These are phyloP conservation scores for Tamias sibiricus DNA, from an alignment of 2,113 vertebrate species.

Conservation along the genomic window DNA sequence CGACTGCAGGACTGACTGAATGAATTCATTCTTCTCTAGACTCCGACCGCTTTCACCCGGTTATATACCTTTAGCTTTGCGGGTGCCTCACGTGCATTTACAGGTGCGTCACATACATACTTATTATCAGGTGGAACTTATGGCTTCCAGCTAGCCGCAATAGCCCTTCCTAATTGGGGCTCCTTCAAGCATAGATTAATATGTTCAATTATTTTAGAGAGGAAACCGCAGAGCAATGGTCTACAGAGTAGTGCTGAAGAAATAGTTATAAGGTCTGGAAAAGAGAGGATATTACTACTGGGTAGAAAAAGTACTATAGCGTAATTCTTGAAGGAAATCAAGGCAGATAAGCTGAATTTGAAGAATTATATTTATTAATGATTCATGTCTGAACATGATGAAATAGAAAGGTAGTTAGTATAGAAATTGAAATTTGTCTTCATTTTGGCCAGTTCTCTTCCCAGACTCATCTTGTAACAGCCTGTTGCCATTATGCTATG, in stretches of 20 bases:
- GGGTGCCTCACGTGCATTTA: too few species aligned
- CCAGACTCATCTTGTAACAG: not conserved
- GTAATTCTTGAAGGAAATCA: not conserved
- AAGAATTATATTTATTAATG: conserved; percentile 20
- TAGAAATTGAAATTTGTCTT: not conserved
- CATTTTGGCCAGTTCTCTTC: not conserved
- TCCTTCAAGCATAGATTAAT: conserved; percentile 65
- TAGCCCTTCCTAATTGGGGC: too few species aligned
- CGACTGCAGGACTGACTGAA: too few species aligned
- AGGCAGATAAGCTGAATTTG: not conserved
- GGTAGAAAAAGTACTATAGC: not conserved
- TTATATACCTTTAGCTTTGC: too few species aligned
- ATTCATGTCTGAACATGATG: not conserved
- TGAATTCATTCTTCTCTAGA: too few species aligned
- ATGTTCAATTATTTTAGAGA: conserved; percentile 22
- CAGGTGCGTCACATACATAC: too few species aligned
- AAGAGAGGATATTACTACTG: not conserved
- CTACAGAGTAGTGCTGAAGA: not conserved
- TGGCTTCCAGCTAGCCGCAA: too few species aligned
- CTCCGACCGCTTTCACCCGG: too few species aligned
- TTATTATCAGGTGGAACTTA: too few species aligned
- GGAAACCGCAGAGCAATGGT: not conserved
- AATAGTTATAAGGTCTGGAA: not conserved
- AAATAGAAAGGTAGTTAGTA: not conserved
- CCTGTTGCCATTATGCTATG: not conserved